Evolutionary conservation across 2,797 vertebrate species (phyloP), one percentile per base, ranked within the genome.

Genomic region (Manis javanica): DNA sequence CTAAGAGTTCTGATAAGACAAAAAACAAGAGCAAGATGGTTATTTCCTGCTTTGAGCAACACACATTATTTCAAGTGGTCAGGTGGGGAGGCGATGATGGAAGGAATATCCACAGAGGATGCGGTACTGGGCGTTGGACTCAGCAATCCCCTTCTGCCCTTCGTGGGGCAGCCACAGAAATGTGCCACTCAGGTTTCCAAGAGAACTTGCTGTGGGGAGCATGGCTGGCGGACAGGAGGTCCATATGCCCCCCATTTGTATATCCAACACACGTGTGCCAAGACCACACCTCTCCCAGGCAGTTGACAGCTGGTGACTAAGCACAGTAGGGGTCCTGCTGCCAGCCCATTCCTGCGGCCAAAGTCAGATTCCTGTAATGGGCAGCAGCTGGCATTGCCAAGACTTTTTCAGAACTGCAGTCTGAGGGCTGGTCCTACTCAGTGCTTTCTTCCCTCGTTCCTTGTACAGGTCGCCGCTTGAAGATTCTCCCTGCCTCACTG

Each of bases 91-190:
- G 16, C 15, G 9, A 1, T 23, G 23, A 19, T 26, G 6, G 57
- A 79, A 61, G n/a, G 29, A 57, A 29, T 1, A 29, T 0, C 0
- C 1, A n/a, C 0, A 16, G 5, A 79, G 14, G 24, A 64, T 1
- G 24, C 5, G 49, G 24, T 53, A 51, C n/a, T 53, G 71, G 26
- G 23, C 16, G 3, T 7, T 46, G 24, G 72, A 51, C 39, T n/a
- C 1, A 61, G 18, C 5, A 23, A 15, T 34, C n/a, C 23, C 18
- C n/a, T 71, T 53, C 53, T 37, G 1, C 24, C 42, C 55, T 37
- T 72, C 2, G 2, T 5, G 26, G 42, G 23, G 13, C 64, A 42
- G 31, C 53, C 13, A 1, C 19, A 39, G 46, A 75, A 1, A 0
- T 1, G 7, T 18, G 24, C 14, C 24, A 7, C 19, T 75, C 53